These are phyloP conservation scores for Epinotia demarniana DNA, from an alignment of 2,888 invertebrate species.

Conservation along the genomic window DNA sequence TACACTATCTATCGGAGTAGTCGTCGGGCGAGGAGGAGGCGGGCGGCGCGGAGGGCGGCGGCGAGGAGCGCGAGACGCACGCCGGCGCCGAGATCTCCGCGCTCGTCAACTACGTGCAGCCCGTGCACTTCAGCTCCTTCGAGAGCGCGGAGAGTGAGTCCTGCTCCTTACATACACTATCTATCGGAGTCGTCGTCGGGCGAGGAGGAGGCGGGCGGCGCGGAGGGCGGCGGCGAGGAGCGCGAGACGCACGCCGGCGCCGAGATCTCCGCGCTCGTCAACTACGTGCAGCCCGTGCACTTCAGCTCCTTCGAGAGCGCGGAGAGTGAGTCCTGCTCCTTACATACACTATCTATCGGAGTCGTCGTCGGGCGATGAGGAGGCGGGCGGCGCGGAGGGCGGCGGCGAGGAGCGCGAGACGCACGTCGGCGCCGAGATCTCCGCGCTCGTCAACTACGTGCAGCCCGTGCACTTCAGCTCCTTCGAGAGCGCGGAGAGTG, in stretches of 20 bases:
- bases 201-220: conserved; percentile 70
- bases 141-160: conserved; percentile 95
- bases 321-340: conserved; percentile 89
- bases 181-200: conserved; percentile 91
- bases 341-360: no score
- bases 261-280: conserved; percentile 97
- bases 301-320: conserved; percentile 97
- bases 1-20: no score
- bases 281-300: conserved; percentile 98
- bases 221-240: conserved; percentile 57
- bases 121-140: conserved; percentile 98
- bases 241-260: conserved; percentile 98
- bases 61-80: conserved; percentile 91
- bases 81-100: conserved; percentile 98
- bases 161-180: no score
- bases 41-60: conserved; percentile 48
- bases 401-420: conserved; percentile 88
- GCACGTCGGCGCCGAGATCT: conserved; percentile 98
- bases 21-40: conserved; percentile 88
- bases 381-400: conserved; percentile 47
- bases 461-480: conserved; percentile 98
- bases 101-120: conserved; percentile 98
- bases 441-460: conserved; percentile 98
- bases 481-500: conserved; percentile 97
- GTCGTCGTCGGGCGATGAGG: conserved; percentile 89